These are phyloP conservation scores for Drosophila tani DNA, from an alignment of 1,140 invertebrate genomes.

Conservation along the genomic window DNA sequence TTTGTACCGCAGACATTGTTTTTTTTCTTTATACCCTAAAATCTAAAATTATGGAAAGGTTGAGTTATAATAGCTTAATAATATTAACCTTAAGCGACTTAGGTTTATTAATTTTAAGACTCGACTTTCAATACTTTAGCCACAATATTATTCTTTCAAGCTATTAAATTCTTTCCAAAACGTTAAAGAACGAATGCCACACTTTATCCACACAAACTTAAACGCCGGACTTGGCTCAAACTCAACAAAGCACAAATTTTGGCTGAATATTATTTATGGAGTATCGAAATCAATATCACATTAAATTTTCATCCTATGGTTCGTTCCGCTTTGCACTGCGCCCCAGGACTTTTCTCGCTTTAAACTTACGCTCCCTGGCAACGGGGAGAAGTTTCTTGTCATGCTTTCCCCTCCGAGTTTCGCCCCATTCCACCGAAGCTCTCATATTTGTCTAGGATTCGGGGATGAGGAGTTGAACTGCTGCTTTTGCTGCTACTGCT, in stretches of 20 bases:
- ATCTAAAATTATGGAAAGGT: too few species aligned
- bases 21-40: too few species aligned
- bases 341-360: slow-evolving; percentile 49
- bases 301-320: slow-evolving; percentile 39
- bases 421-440: background rate
- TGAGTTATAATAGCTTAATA: too few species aligned
- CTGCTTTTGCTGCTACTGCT: slow-evolving; percentile 35
- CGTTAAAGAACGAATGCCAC: background rate
- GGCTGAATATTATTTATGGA: slow-evolving; percentile 34
- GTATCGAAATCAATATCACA: slow-evolving; percentile 48
- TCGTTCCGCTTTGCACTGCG: slow-evolving; percentile 48
- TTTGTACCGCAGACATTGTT: too few species aligned
- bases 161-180: background rate
- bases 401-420: slow-evolving; percentile 31
- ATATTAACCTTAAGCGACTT: background rate
- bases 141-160: background rate
- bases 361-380: slow-evolving; percentile 50
- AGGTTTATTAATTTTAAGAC: background rate
- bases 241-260: slow-evolving; percentile 9
- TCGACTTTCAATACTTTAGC: background rate
- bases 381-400: slow-evolving; percentile 57
- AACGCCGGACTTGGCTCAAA: background rate
- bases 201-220: background rate
- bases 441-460: slow-evolving; percentile 69
- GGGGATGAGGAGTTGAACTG: slow-evolving; percentile 59